Percentiles rank a stretch among this genome's conserved stretches.
Conservation (phyloP, 2,113 vertebrate species). For the Amazona guildingii region DNA sequence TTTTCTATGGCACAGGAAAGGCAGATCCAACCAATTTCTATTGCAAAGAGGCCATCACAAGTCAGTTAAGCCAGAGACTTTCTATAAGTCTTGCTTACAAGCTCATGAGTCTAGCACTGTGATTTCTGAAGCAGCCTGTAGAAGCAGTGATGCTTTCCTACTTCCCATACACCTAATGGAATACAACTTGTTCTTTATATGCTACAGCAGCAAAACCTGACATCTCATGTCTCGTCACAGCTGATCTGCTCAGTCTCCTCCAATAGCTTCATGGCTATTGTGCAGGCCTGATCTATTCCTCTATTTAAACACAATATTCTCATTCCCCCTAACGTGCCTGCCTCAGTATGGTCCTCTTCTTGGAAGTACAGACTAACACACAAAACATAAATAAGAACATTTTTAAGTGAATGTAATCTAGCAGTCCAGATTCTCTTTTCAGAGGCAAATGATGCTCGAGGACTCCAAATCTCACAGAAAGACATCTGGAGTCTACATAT, state of each 20-base stretch:
- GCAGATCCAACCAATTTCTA: background rate
- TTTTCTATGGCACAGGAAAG: background rate
- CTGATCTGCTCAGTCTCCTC: background rate
- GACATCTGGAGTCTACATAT: background rate
- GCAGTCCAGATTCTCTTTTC: background rate
- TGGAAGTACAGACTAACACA: background rate
- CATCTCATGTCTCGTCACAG: background rate
- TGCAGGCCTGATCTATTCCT: background rate
- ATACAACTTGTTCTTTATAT: background rate
- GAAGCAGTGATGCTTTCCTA: background rate
- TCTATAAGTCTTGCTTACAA: background rate
- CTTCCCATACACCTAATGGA: background rate
- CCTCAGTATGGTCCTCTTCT: background rate
- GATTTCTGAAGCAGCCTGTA: background rate
- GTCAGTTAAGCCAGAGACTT: background rate
- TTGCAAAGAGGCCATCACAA: background rate
- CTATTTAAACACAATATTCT: background rate
- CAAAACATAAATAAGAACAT: background rate
- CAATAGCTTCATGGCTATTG: background rate
- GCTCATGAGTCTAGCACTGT: background rate
- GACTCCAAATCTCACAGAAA: background rate
- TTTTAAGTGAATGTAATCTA: background rate
- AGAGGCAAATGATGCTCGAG: background rate
- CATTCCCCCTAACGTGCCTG: background rate
- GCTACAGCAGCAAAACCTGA: background rate